phyloP scores from a whole-genome alignment of 2,888 invertebrate genomes.

The Cryptus armator region DNA sequence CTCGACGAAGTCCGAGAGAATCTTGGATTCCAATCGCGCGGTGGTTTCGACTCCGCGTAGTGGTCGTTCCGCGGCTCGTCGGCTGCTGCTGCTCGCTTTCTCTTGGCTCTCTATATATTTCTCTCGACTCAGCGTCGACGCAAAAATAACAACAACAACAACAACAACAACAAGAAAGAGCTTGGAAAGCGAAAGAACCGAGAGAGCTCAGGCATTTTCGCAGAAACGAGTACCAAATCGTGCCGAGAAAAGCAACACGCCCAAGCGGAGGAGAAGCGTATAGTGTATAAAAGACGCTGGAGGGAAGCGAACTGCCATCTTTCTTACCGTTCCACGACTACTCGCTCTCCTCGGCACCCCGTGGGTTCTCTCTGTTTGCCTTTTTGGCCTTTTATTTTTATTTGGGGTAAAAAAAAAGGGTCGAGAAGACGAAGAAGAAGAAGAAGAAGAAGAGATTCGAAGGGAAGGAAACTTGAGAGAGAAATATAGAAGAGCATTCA shows the following conservation, averaged over 20 bases:
- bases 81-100: too few relatives aligned
- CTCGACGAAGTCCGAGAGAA: neutral
- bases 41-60: too few relatives aligned
- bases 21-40: conserved; percentile 12
- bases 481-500: conserved; percentile 23
- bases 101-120: neutral
- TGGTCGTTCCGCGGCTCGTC: neutral
- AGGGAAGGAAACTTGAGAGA: conserved; percentile 4
- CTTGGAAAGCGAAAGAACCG: conserved; percentile 10
- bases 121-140: neutral
- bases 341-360: conserved; percentile 8
- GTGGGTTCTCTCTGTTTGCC: conserved; percentile 22
- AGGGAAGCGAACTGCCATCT: conserved; percentile 7
- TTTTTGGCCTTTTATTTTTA: conserved; percentile 37
- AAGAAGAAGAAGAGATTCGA: conserved; percentile 7
- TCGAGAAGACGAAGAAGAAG: neutral
- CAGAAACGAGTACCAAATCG: conserved; percentile 41
- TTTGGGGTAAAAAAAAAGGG: too few relatives aligned
- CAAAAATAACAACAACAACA: neutral
- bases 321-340: conserved; percentile 16
- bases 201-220: neutral
- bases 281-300: neutral
- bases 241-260: conserved; percentile 61
- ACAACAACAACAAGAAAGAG: neutral
- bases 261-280: conserved; percentile 5